Base-by-base conservation (phyloP, 2,888 invertebrate genomes). In the Drosophila emarginata region DNA sequence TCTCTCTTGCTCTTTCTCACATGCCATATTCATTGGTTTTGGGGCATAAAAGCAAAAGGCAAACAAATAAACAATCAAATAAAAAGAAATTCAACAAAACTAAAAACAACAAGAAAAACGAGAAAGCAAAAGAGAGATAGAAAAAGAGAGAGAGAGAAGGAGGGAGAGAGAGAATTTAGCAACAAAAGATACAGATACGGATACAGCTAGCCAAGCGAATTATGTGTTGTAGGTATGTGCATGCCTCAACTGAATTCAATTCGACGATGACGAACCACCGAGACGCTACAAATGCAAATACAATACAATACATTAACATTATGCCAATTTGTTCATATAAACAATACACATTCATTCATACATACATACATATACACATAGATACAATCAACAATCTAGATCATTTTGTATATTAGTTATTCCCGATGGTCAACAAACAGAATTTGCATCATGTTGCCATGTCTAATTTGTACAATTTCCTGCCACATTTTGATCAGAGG, bases 101-200 rank as follows among this genome's bases (percentile, higher is more conserved):
- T 36, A 50, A 36, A 28, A 54, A n/a, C 53, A 45, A 69, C 61
- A 37, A 57, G 32, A 53, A 64, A 77, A 64, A 63, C 72, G 65
- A 70, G 76, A 67, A 45, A 72, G 56, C 67, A 9, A 45, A 9
- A 18, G 9, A 21, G 6, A 18, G 15, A 32, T 9, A 9, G 32
- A 11, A 1, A 28, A 28, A 1, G 32, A 32, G 12, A 4, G 18
- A 18, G 18, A 45, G 11, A 21, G 45, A 21, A 5, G 11, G 45
- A 18, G 2, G 18, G 14, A 11, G 9, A 32, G 9, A 32, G 7
- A 32, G 32, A 32, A 32, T 32, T 32, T 32, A 63, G 15, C 36
- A 37, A 56, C 12, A 54, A 37, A 39, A 39, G 54, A 59, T 54
- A 50, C 36, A 45, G 58, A 54, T 37, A 52, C 37, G 21, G 51